phyloP scores from a whole-genome alignment of 1,140 invertebrate genomes.

The Pogonomyrmex barbatus region DNA sequence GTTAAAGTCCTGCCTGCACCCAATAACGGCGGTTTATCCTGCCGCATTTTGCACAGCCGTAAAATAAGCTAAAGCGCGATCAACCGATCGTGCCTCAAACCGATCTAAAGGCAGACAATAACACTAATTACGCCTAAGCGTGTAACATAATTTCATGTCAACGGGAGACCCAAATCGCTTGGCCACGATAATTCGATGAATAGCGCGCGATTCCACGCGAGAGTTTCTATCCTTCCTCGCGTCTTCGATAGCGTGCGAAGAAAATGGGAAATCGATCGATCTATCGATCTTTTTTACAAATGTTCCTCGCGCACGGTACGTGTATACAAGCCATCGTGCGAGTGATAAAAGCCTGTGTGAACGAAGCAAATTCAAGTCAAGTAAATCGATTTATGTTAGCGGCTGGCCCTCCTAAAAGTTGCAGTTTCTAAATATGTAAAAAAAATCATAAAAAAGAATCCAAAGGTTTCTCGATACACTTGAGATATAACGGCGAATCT shows the following conservation, averaged over 20 bases:
- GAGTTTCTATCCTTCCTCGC: neutral
- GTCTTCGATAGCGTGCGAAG: slow-evolving; percentile 21
- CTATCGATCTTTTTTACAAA: slow-evolving; percentile 21
- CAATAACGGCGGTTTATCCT: slow-evolving; percentile 79
- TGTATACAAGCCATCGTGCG: neutral
- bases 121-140: neutral
- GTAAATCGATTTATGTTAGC: slow-evolving; percentile 1
- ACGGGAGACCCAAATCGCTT: neutral
- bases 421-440: neutral
- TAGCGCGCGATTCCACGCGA: neutral
- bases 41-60: slow-evolving; percentile 70
- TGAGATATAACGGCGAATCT: neutral
- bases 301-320: slow-evolving; percentile 4
- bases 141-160: slow-evolving; percentile 44
- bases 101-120: slow-evolving; percentile 24
- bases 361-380: neutral
- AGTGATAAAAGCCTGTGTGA: neutral
- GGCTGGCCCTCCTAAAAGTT: neutral
- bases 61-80: slow-evolving; percentile 71
- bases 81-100: slow-evolving; percentile 17
- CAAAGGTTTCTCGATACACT: neutral
- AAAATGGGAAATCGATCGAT: slow-evolving; percentile 45
- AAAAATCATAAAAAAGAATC: neutral
- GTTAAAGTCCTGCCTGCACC: slow-evolving; percentile 63
- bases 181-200: slow-evolving; percentile 43